Percentiles rank a stretch among this genome's conserved stretches.
These are phyloP conservation scores for Plectrocnemia conspersa DNA, from an alignment of 1,140 invertebrate species.

Conservation along the genomic window DNA sequence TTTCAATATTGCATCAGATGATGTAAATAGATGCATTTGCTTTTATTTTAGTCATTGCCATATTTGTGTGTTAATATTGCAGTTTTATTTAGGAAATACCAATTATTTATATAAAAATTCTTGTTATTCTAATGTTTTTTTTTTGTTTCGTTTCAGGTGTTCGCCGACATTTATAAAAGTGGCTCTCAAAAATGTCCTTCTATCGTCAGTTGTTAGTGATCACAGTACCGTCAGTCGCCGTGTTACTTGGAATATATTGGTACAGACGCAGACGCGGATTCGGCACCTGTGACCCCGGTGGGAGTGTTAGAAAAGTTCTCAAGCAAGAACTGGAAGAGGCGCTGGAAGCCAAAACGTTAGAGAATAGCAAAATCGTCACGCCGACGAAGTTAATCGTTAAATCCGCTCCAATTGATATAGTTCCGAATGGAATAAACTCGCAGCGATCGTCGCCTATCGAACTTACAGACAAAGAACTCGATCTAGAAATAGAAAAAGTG, in stretches of 20 bases:
- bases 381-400: constrained; percentile 47
- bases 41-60: too few species aligned
- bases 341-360: background rate
- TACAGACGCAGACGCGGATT: constrained; percentile 58
- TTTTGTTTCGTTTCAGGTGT: constrained; percentile 32
- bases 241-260: constrained; percentile 60
- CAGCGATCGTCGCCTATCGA: constrained; percentile 51
- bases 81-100: too few species aligned
- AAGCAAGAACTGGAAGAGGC: constrained; percentile 49
- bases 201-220: constrained; percentile 57
- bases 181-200: constrained; percentile 51
- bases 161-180: constrained; percentile 41
- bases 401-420: constrained; percentile 55
- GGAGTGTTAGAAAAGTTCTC: constrained; percentile 49
- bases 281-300: constrained; percentile 52
- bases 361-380: constrained; percentile 23
- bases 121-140: too few species aligned
- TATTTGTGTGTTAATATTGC: too few species aligned
- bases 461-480: constrained; percentile 57
- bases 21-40: too few species aligned
- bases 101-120: too few species aligned
- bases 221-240: constrained; percentile 56
- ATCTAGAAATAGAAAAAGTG: constrained; percentile 56
- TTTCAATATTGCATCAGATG: too few species aligned
- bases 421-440: constrained; percentile 50